Evolutionary conservation across 2,888 invertebrate genomes (phyloP).

Genomic region (Oxystoma pomonae): DNA sequence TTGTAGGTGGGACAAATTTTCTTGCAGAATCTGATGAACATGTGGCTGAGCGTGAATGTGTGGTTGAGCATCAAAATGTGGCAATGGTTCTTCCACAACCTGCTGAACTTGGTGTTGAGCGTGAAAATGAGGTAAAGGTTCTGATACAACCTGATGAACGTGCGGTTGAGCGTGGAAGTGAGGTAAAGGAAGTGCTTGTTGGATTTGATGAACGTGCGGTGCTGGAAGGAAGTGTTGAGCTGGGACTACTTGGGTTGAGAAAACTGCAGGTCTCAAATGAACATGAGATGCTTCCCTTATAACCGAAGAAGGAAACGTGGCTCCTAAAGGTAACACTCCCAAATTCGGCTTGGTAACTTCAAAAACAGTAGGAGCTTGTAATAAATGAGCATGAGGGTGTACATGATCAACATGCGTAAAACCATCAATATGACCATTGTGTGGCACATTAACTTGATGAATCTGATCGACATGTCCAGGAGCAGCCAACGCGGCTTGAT

Average conservation of each 20-base stretch:
- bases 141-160: conserved; percentile 25
- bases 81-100: neutral
- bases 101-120: conserved; percentile 9
- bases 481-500: conserved; percentile 17
- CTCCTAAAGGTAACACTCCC: conserved; percentile 37
- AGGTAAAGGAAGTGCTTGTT: neutral
- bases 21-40: conserved; percentile 7
- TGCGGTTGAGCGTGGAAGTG: no score
- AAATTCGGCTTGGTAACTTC: conserved; percentile 38
- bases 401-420: conserved; percentile 23
- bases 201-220: neutral
- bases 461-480: conserved; percentile 26
- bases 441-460: conserved; percentile 22
- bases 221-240: conserved; percentile 1
- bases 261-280: conserved; percentile 16
- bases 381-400: conserved; percentile 20
- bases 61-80: conserved; percentile 10
- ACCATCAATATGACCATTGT: conserved; percentile 15
- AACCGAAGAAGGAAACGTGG: conserved; percentile 33
- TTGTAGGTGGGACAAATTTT: conserved; percentile 9
- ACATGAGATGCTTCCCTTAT: conserved; percentile 25
- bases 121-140: conserved; percentile 30
- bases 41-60: conserved; percentile 14
- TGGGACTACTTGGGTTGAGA: conserved; percentile 1
- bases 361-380: conserved; percentile 30